Evolutionary conservation across 2,888 invertebrate genomes (phyloP), one percentile per base, ranked within the genome.

Genomic region (Dicranocentrus wangi): DNA sequence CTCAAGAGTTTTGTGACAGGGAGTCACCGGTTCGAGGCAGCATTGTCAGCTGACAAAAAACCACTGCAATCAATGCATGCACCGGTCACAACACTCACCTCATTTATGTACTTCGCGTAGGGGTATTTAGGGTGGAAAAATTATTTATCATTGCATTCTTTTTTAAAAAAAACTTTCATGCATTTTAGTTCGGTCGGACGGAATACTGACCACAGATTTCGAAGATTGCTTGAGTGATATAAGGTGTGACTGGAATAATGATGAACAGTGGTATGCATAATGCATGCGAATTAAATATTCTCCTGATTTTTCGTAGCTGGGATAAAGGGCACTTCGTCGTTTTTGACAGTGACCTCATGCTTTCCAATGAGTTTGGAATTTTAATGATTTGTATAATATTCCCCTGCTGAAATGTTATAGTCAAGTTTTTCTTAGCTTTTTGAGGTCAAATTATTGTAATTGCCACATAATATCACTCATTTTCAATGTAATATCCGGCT

Each of bases 181-280:
- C 27, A 65, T 39, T 32, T n/a, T n/a, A n/a, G n/a, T n/a, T n/a
- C n/a, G n/a, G n/a, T n/a, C n/a, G n/a, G n/a, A n/a, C n/a, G 32
- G 3, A 10, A 65, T 27, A 32, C 3, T 32, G 32, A n/a, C 51
- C 51, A 19, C 23, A n/a, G 51, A 70, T 77, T 77, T 51, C 60
- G 71, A 55, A 21, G 17, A 47, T 32, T 73, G 47, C 60, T 80
- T 51, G 61, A 80, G 39, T 47, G 68, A 51, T 73, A 58, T 19
- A 53, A 47, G 42, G 68, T 80, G 73, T 80, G 73, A 80, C 73
- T 80, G 80, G 73, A 80, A 80, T 80, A 73, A 51, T 80, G 68
- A 80, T 73, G 65, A 17, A 21, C 21, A 39, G 53, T 58, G 27
- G 25, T 65, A 66, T 66, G 66, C 72, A 72, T 72, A 71, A 71